Evolutionary conservation across 2,113 vertebrate species (phyloP).

Genomic region (Pluvianellus socialis): DNA sequence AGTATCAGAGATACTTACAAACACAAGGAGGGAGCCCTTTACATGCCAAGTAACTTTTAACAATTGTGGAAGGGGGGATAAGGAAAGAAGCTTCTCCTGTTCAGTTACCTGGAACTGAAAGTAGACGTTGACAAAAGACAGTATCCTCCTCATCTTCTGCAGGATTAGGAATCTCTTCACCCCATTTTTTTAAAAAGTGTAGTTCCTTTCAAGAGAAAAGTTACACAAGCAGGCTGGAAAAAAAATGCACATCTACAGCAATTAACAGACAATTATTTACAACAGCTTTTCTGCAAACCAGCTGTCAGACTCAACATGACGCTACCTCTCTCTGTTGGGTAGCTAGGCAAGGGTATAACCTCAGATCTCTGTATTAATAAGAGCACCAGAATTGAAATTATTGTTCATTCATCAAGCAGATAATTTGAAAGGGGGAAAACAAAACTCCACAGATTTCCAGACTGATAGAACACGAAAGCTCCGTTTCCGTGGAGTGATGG

Average conservation of each 20-base stretch:
- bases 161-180: background rate
- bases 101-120: constrained; percentile 76
- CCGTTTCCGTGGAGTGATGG: fast-evolving
- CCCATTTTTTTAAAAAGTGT: constrained; percentile 34
- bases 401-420: background rate
- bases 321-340: background rate
- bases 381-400: background rate
- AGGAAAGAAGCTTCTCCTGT: background rate
- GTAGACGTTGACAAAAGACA: constrained; percentile 65
- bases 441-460: background rate
- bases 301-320: background rate
- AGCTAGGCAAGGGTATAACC: background rate
- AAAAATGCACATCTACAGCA: background rate
- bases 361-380: background rate
- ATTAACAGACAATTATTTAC: background rate
- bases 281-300: background rate
- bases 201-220: constrained; percentile 69
- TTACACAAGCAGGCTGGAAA: background rate
- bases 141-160: constrained; percentile 68
- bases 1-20: background rate
- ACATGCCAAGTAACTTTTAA: background rate
- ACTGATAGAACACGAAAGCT: background rate
- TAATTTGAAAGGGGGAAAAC: background rate
- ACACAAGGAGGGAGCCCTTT: background rate
- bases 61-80: fast-evolving